Percentiles rank a stretch among this genome's conserved stretches.
Conservation (phyloP, 2,888 invertebrate genomes). For the Epinotia bilunana region DNA sequence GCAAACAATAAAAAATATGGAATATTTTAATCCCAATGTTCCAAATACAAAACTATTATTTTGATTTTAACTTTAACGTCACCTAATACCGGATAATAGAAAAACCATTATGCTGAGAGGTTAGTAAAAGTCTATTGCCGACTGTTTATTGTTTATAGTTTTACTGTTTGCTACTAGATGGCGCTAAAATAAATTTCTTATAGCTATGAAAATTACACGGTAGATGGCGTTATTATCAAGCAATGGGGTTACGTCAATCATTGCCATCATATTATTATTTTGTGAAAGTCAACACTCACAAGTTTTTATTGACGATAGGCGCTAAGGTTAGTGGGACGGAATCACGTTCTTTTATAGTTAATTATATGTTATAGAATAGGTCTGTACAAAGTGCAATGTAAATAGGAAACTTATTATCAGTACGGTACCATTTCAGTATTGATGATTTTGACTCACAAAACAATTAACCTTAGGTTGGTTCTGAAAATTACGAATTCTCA, state of each 20-base stretch:
- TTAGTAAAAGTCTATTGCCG: background rate
- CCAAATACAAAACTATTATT: background rate
- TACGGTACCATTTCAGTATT: too few relatives aligned
- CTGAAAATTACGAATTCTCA: background rate
- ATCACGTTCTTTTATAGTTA: background rate
- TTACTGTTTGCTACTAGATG: constrained; percentile 18
- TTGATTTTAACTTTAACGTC: background rate
- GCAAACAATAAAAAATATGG: constrained; percentile 45
- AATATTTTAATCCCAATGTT: constrained; percentile 7
- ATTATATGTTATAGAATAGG: too few relatives aligned
- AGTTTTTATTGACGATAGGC: constrained; percentile 1
- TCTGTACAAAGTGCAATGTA: too few relatives aligned
- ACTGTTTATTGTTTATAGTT: background rate
- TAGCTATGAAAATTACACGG: background rate
- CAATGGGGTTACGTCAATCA: background rate
- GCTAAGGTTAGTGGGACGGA: background rate
- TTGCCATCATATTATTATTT: background rate
- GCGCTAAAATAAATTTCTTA: background rate
- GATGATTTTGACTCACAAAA: too few relatives aligned
- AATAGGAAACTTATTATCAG: too few relatives aligned
- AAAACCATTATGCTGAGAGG: background rate
- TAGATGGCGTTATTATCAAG: constrained; percentile 19
- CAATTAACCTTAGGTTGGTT: background rate
- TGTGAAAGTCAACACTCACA: constrained; percentile 21
- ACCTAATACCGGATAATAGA: background rate